Evolutionary conservation across 2,888 invertebrate genomes (phyloP), one percentile per base, ranked within the genome.

Genomic region (Drosophila algonquin): DNA sequence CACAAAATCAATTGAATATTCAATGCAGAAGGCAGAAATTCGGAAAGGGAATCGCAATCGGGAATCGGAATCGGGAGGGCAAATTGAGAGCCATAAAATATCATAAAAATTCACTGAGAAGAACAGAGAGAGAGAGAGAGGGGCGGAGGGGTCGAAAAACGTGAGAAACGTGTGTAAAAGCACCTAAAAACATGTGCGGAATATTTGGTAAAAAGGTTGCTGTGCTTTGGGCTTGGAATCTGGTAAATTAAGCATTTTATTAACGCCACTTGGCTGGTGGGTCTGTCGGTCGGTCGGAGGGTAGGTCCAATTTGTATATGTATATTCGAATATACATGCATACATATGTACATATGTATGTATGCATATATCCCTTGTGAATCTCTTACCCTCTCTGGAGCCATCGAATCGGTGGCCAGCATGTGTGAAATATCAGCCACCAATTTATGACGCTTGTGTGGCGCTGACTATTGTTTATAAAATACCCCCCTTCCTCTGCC

Each of bases 191-290:
- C 45, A 54, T 50, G 47, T 63, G 48, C 16, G 18, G 45, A 48
- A 51, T 48, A 76, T 62, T 79, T 76, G 63, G 47, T 47, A 24
- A 51, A 67, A 69, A 68, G 67, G 69, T 68, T 68, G 18, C 32
- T n/a, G 45, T 16, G 67, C 56, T 32, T 45, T 44, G 27, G 27
- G 9, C 30, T 57, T 0, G 56, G 54, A 47, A 40, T 53, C 58
- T 77, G 88, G 68, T 83, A 87, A 83, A 87, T 80, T 85, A 87
- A 63, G 82, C 86, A 85, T 87, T 87, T 87, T 85, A 83, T 82
- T 82, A 77, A 68, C 77, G 72, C 68, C 72, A 75, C 73, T 79
- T 55, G 69, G 61, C 12, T 47, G 44, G 60, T 56, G 64, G 59
- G 72, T 63, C 69, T 86, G 52, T 59, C 24, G 0, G 24, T 24